Evolutionary conservation across 1,140 invertebrate genomes (phyloP), one percentile per base, ranked within the genome.

Genomic region (Schlechtendalia chinensis): DNA sequence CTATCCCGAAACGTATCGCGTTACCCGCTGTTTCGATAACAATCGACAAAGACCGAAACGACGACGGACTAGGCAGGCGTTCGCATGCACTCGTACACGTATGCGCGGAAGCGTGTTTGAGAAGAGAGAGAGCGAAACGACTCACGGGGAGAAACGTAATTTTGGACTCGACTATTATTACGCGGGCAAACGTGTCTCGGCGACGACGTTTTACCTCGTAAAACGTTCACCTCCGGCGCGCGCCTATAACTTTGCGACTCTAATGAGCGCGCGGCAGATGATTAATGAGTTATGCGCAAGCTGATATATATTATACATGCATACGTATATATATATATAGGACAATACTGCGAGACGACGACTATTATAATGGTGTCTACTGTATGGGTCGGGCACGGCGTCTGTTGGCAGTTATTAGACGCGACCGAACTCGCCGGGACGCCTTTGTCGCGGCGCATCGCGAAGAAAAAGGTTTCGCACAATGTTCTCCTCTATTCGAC

Each of bases 221-320:
- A 54, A 72, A 54, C 50, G 24, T 12, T 72, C 27, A 5, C 17
- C 47, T 72, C 5, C 12, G 47, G 17, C 67, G 67, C n/a, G n/a
- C 45, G 24, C 27, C 17, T 53, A 72, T 54, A 72, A 72, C 69
- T 72, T 72, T 72, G 47, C 27, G 69, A 72, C 69, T 72, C 47
- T 72, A 72, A 72, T 72, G 69, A 72, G 69, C 22, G 50, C 69
- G 29, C 47, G 24, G 14, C 69, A 27, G 50, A 72, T 72, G 69
- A 72, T 72, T 72, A 72, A 72, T 72, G 69, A 47, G 47, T 72
- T 54, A 53, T 71, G 27, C 27, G 24, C 16, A 19, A 12, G 16
- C 39, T 5, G 16, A 45, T 22, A 45, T 12, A 24, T 47, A 39
- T 17, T 24, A 58, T 58, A 56, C n/a, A n/a, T n/a, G n/a, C 8